Percentiles rank a stretch among this genome's conserved stretches.
phyloP scores from a whole-genome alignment of 1,140 invertebrate species.

The Oryzaephilus surinamensis region DNA sequence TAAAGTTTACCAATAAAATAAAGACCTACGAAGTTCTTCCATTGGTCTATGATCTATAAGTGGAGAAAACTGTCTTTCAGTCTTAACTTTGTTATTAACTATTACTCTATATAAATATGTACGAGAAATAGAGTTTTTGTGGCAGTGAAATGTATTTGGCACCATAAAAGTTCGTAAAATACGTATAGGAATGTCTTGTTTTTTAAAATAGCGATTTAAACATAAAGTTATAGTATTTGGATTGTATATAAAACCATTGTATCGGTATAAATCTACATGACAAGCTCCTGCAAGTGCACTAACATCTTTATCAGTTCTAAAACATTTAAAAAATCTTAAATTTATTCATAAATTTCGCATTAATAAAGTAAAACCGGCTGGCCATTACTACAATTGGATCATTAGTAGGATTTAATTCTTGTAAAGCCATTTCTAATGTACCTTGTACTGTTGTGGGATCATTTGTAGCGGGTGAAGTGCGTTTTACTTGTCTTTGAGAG shows the following conservation, averaged over 20 bases:
- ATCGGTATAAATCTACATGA: constrained; percentile 49
- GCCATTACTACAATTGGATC: constrained; percentile 44
- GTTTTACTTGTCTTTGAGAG: constrained; percentile 39
- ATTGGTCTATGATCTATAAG: constrained; percentile 35
- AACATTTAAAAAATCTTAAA: constrained; percentile 11
- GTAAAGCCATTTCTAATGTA: constrained; percentile 47
- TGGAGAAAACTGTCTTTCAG: constrained; percentile 23
- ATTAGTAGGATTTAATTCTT: constrained; percentile 37
- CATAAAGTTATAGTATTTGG: constrained; percentile 33
- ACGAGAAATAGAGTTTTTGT: constrained; percentile 45
- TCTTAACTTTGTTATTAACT: constrained; percentile 28
- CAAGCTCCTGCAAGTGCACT: constrained; percentile 53
- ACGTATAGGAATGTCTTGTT: constrained; percentile 42
- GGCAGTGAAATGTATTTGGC: constrained; percentile 47
- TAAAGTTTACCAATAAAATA: constrained; percentile 37
- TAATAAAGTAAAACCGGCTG: constrained; percentile 46
- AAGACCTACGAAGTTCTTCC: constrained; percentile 42
- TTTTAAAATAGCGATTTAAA: constrained; percentile 49
- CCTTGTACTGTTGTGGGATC: constrained; percentile 54
- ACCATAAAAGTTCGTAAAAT: constrained; percentile 46
- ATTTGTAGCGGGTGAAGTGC: constrained; percentile 23
- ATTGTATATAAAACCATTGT: constrained; percentile 39
- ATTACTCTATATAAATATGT: constrained; percentile 56
- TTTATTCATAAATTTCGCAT: constrained; percentile 4
- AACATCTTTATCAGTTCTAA: constrained; percentile 62